Conservation (phyloP, 2,797 vertebrate species). For the Epinephelus malabaricus region DNA sequence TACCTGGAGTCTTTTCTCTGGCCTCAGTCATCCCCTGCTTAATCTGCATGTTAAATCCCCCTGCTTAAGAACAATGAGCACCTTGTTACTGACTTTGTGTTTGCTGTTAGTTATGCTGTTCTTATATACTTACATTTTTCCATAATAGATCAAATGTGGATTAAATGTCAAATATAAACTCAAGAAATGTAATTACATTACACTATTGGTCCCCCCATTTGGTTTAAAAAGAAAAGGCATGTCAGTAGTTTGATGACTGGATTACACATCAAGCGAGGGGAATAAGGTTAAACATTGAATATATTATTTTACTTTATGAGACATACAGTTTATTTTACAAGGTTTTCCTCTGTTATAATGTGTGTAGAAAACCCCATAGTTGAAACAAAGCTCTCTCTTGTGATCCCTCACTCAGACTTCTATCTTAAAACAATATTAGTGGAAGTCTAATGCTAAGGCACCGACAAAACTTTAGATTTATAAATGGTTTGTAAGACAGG, state of each 20-base stretch:
- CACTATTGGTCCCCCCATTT: background rate
- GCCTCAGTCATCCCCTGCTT: constrained; percentile 4
- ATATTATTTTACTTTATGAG: background rate
- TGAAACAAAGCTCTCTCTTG: background rate
- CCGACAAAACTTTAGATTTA: too few relatives aligned
- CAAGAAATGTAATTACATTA: background rate
- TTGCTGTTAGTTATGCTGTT: background rate
- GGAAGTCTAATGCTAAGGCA: too few relatives aligned
- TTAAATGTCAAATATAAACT: background rate
- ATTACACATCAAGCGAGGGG: background rate
- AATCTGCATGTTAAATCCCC: constrained; percentile 50
- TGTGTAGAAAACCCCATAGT: background rate
- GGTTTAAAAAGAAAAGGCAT: background rate
- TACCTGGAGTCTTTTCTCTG: background rate
- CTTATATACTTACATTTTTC: background rate
- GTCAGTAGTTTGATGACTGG: background rate
- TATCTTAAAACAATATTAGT: too few relatives aligned
- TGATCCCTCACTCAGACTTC: background rate
- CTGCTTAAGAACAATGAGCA: constrained; percentile 27
- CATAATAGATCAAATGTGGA: background rate
- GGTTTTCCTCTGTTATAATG: background rate
- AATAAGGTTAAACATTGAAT: background rate
- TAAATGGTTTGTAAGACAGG: too few relatives aligned
- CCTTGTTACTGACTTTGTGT: constrained; percentile 9
- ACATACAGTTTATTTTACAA: background rate